Evolutionary conservation across 53 echinoderm and acorn worm species (phyloP).

Genomic region (Echinometra lucunter): DNA sequence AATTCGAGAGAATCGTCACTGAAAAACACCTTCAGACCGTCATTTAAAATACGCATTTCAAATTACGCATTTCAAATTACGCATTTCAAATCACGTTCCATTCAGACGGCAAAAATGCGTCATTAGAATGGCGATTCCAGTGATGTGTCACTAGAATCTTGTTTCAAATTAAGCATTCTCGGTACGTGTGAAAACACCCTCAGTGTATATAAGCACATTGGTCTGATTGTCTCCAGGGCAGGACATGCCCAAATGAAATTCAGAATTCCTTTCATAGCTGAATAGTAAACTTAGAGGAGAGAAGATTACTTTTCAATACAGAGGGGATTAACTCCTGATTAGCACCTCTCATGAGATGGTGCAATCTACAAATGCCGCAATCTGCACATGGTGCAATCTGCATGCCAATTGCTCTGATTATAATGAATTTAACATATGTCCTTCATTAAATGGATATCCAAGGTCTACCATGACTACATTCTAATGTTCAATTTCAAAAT

Average conservation of each 20-base stretch:
- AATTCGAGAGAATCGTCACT: too few species aligned
- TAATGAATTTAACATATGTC: constrained; percentile 3
- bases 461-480: background rate
- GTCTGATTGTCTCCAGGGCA: background rate
- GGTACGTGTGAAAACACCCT: too few species aligned
- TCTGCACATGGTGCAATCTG: background rate
- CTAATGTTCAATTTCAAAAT: background rate
- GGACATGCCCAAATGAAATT: background rate
- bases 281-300: background rate
- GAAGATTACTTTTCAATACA: constrained; percentile 34
- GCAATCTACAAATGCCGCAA: too few species aligned
- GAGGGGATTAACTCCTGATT: background rate
- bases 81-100: too few species aligned
- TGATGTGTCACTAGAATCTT: too few species aligned
- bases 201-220: too few species aligned
- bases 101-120: too few species aligned
- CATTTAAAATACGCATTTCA: too few species aligned
- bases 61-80: too few species aligned
- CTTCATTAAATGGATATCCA: background rate
- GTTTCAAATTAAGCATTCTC: too few species aligned
- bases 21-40: too few species aligned
- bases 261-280: constrained; percentile 20
- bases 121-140: too few species aligned
- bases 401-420: background rate
- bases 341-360: background rate